phyloP scores from a whole-genome alignment of 2,888 invertebrate genomes.

The Tiliacea citrago region DNA sequence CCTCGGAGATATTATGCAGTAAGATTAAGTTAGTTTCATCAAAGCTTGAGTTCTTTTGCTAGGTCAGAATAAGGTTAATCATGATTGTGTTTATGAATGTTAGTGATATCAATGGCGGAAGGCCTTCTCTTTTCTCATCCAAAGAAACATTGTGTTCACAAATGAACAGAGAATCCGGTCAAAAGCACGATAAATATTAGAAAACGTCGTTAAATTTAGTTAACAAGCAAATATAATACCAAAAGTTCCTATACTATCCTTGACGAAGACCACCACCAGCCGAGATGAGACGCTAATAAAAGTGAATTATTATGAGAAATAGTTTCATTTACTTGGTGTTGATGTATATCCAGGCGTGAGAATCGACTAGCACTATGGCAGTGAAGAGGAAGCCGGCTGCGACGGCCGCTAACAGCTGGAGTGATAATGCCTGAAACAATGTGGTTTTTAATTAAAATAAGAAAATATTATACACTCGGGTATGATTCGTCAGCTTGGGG shows the following conservation, averaged over 20 bases:
- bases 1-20: neutral
- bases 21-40: constrained; percentile 1
- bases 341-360: constrained; percentile 99
- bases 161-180: neutral
- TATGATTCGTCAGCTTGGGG: no score
- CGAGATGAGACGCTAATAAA: constrained; percentile 14
- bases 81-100: neutral
- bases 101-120: neutral
- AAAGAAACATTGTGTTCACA: neutral
- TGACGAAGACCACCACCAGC: constrained; percentile 37
- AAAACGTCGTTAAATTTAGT: constrained; percentile 5
- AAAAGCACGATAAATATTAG: constrained; percentile 12
- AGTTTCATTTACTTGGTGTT: constrained; percentile 93
- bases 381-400: constrained; percentile 97
- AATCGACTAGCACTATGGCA: constrained; percentile 97
- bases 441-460: neutral
- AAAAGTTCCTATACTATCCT: constrained; percentile 18
- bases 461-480: neutral
- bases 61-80: neutral
- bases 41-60: neutral
- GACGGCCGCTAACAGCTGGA: constrained; percentile 96
- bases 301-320: neutral
- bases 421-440: constrained; percentile 92
- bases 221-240: neutral
- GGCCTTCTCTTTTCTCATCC: neutral